A percentile compares a stretch with the other conserved stretches of the same genome.
Conservation (phyloP, 2,888 invertebrate species). For the Himalopsyche kuldschensis region DNA sequence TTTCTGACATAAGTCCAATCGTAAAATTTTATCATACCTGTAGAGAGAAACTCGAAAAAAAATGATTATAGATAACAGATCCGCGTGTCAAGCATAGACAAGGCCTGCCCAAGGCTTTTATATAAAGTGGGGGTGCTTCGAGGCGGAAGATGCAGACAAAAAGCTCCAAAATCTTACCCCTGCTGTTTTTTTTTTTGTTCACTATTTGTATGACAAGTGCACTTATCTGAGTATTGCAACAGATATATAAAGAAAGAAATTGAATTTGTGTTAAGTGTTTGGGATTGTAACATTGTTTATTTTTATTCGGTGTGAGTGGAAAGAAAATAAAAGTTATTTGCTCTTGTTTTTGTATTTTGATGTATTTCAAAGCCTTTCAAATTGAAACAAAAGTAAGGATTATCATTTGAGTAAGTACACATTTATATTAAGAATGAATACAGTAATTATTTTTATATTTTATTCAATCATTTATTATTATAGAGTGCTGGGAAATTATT, state of each 20-base stretch:
- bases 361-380: neutral
- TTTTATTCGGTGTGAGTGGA: neutral
- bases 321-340: neutral
- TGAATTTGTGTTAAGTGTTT: neutral
- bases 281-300: neutral
- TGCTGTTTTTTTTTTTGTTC: neutral
- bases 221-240: neutral
- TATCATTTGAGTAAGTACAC: no score
- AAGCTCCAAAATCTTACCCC: neutral
- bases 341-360: neutral
- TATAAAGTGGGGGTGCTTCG: neutral
- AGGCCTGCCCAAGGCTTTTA: neutral
- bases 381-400: no score
- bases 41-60: no score
- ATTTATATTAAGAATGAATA: no score
- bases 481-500: no score
- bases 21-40: no score
- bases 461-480: no score
- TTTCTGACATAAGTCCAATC: no score
- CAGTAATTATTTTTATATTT: no score
- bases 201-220: slow-evolving; percentile 1
- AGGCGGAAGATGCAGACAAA: neutral
- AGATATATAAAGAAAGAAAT: neutral
- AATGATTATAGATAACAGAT: no score
- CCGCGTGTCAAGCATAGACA: neutral